Base-by-base conservation (phyloP, 2,113 vertebrate genomes). In the Labeo rohita region DNA sequence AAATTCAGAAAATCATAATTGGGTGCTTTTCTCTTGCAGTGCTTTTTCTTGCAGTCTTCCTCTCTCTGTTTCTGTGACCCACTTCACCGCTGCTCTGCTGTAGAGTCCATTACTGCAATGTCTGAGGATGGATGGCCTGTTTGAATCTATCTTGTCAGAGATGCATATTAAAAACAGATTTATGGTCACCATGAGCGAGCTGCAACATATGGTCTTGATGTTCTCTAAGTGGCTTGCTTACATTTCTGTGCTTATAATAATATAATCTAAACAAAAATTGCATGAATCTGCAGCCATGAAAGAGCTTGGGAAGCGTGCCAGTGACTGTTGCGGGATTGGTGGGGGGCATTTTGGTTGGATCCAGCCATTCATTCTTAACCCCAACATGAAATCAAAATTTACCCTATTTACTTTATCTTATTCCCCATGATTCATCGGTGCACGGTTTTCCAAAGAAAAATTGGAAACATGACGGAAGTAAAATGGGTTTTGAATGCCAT, bases 61-160 rank as follows among this genome's bases (percentile, higher is more conserved):
- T 83, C 68, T 86, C 34, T 66, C 28, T 88, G 73, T 85, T 88
- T 87, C 88, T 50, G 72, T 56, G 45, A 39, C 68, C 39, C 68
- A 45, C 68, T 73, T 86, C 47, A 84, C 21, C 87, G 36, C 68
- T 72, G 68, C 72, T 75, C n/a, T 75, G 72, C 72, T 87, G 2
- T 59, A 80, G 76, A 85, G 43, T 92, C 92, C 93, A 93, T 94
- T 93, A 92, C 85, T 85, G 23, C 93, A 93, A 92, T 93, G 92
- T 92, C 84, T 84, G 11, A 39, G 54, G 4, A 47, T 47, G 21
- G 21, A 74, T 74, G 70, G 39, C 54, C 5, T 83, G 87, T 65
- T 18, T 80, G 65, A 80, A 80, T 84, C 82, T 80, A 72, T 59
- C 68, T n/a, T 45, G 45, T 63, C 28, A 45, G 8, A 23, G 21